phyloP scores from a whole-genome alignment of 92 coral and sea anemone genomes.

The Bergia puertoricense region DNA sequence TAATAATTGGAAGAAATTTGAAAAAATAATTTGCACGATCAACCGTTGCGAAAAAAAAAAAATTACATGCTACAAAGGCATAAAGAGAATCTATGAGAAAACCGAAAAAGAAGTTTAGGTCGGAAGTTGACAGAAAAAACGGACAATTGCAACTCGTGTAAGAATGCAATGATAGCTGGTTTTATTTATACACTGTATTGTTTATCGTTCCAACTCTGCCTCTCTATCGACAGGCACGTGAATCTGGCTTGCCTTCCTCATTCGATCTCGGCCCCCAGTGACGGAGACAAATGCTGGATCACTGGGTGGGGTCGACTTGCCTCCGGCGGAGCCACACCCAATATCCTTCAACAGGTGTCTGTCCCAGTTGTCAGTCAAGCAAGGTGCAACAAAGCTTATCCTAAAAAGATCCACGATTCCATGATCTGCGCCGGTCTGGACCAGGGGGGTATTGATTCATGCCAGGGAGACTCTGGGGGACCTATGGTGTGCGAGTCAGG shows the following conservation, averaged over 20 bases:
- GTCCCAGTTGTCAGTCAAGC: conserved; percentile 68
- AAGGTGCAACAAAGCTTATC: conserved; percentile 64
- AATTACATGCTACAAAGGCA: too few species aligned
- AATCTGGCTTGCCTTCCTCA: conserved; percentile 76
- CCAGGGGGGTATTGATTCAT: conserved; percentile 71
- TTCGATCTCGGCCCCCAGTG: conserved; percentile 53
- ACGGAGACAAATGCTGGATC: conserved; percentile 65
- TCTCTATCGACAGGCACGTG: conserved; percentile 44
- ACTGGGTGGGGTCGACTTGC: conserved; percentile 90
- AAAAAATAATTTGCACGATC: too few species aligned
- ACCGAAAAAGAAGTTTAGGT: too few species aligned
- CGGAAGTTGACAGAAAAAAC: too few species aligned
- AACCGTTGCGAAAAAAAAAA: too few species aligned
- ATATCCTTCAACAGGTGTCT: conserved; percentile 56
- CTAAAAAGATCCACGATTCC: conserved; percentile 61
- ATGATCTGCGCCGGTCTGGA: conserved; percentile 46
- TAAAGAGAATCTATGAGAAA: too few species aligned
- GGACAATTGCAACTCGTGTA: too few species aligned
- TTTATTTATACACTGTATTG: too few species aligned
- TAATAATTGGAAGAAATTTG: too few species aligned
- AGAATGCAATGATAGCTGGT: too few species aligned
- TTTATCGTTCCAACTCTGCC: too few species aligned
- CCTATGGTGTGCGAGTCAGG: conserved; percentile 27
- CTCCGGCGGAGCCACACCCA: conserved; percentile 62
- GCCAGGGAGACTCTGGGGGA: conserved; percentile 73